These are phyloP conservation scores for Hozukius guyotensis DNA, from an alignment of 2,797 vertebrate genomes.

Conservation along the genomic window DNA sequence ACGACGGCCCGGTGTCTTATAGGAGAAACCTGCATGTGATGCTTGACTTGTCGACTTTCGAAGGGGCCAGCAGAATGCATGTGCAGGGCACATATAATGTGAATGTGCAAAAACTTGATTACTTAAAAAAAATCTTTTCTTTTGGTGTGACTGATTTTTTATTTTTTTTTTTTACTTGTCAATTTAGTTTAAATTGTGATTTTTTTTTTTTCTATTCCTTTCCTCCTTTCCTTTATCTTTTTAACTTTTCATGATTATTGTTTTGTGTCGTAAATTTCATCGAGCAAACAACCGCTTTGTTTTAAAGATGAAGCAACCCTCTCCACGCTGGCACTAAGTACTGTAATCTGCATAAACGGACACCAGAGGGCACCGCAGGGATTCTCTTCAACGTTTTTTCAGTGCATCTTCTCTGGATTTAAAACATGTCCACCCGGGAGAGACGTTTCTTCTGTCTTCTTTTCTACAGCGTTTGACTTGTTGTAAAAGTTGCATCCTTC, in stretches of 20 bases:
- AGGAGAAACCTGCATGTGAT: constrained; percentile 46
- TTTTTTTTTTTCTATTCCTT: constrained; percentile 43
- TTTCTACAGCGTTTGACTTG: constrained; percentile 27
- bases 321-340: constrained; percentile 50
- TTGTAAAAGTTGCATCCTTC: constrained; percentile 44
- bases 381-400: constrained; percentile 22
- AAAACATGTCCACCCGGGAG: background rate
- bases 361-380: constrained; percentile 63
- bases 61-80: constrained; percentile 78
- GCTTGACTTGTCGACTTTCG: constrained; percentile 38
- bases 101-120: constrained; percentile 62
- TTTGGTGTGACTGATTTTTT: constrained; percentile 25
- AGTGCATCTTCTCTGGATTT: constrained; percentile 34
- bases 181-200: constrained; percentile 39
- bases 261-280: constrained; percentile 39
- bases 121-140: constrained; percentile 29
- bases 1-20: background rate
- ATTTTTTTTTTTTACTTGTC: constrained; percentile 15
- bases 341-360: constrained; percentile 64
- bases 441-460: constrained; percentile 16
- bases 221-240: constrained; percentile 50
- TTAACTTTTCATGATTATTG: constrained; percentile 38
- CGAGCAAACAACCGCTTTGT: constrained; percentile 38
- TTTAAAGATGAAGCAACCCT: constrained; percentile 38
- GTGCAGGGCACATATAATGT: constrained; percentile 75